These are phyloP conservation scores for Temnothorax rugatulus DNA, from an alignment of 2,888 invertebrate species.

Conservation along the genomic window DNA sequence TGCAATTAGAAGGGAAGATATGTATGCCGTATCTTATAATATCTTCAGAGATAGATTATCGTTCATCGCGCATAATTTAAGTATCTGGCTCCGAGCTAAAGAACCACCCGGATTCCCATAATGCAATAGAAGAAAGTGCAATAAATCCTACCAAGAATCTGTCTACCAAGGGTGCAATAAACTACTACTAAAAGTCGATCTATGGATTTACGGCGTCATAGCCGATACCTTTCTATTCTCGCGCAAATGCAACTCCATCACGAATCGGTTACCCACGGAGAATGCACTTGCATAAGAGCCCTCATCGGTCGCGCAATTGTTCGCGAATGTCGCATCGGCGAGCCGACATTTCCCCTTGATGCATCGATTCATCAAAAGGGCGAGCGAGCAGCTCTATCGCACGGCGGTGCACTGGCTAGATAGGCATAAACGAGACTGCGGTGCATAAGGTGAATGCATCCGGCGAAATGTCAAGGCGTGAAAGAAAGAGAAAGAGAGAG, in stretches of 20 bases:
- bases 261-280: slow-evolving; percentile 33
- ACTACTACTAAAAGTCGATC: not conserved
- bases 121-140: not conserved
- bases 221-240: slow-evolving; percentile 35
- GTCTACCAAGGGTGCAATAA: not conserved
- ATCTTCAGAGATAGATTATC: not conserved
- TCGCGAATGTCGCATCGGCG: slow-evolving; percentile 56
- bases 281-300: slow-evolving; percentile 63
- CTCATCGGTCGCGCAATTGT: slow-evolving; percentile 53
- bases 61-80: not conserved
- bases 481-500: slow-evolving; percentile 57
- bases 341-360: slow-evolving; percentile 74
- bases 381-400: slow-evolving; percentile 71
- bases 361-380: slow-evolving; percentile 77
- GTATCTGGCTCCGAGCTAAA: not conserved
- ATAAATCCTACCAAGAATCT: not conserved
- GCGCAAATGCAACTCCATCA: slow-evolving; percentile 55
- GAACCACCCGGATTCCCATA: not conserved
- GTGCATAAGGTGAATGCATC: slow-evolving; percentile 75
- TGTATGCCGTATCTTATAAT: not conserved
- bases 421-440: slow-evolving; percentile 55
- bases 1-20: not conserved
- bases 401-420: slow-evolving; percentile 60
- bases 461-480: slow-evolving; percentile 79
- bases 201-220: slow-evolving; percentile 3